Percentiles rank a stretch among this genome's conserved stretches.
Evolutionary conservation across 2,113 vertebrate genomes (phyloP).

Genomic region (Scomber japonicus): DNA sequence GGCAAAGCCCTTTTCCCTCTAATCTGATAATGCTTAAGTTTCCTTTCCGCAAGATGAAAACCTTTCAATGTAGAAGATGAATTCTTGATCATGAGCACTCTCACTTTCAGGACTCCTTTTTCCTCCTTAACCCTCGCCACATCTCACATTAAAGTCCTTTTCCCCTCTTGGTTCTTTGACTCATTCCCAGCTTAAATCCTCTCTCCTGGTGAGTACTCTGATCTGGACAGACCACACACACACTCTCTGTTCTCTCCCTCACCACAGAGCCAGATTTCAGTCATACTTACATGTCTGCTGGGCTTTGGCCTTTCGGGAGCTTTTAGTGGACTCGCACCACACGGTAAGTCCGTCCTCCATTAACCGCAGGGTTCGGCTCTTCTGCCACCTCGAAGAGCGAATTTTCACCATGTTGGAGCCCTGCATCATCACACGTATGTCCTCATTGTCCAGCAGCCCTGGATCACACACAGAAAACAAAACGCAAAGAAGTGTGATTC

Average conservation of each 20-base stretch:
- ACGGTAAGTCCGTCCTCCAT: conserved; percentile 93
- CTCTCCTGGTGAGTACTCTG: background rate
- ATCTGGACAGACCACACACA: background rate
- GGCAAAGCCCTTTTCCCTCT: conserved; percentile 15
- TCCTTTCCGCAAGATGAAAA: conserved; percentile 16
- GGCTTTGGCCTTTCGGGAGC: conserved; percentile 81
- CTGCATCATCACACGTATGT: conserved; percentile 89
- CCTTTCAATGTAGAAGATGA: background rate
- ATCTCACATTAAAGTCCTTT: background rate
- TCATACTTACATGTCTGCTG: conserved; percentile 90
- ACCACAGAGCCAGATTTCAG: background rate
- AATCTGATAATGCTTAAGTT: conserved; percentile 39
- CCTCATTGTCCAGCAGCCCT: conserved; percentile 92
- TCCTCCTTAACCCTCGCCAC: background rate
- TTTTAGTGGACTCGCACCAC: conserved; percentile 91
- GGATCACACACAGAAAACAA: conserved; percentile 18
- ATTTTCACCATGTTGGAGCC: conserved; percentile 93
- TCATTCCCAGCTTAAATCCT: conserved; percentile 10
- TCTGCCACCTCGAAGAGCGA: conserved; percentile 87
- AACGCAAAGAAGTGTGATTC: background rate
- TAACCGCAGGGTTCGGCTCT: conserved; percentile 88
- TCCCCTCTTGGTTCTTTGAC: background rate
- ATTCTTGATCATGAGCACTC: conserved; percentile 14
- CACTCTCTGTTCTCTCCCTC: background rate
- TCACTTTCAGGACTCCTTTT: conserved; percentile 25